A percentile compares a stretch with the other conserved stretches of the same genome.
These are phyloP conservation scores for Oscheius myriophilus DNA, from an alignment of 2,888 invertebrate genomes.

Conservation along the genomic window DNA sequence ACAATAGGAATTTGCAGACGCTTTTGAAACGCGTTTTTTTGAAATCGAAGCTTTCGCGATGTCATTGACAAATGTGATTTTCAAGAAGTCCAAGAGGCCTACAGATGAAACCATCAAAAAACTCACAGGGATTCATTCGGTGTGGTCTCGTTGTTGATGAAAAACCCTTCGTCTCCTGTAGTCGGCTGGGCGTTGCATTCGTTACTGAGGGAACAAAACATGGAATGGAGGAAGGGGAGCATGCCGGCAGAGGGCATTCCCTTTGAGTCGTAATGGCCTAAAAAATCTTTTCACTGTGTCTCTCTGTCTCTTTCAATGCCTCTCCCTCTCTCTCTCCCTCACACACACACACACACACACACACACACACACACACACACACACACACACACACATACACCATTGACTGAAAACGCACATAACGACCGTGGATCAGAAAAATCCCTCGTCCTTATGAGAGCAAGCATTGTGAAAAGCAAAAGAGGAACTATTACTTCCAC, in stretches of 20 bases:
- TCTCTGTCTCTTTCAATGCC: too few species aligned
- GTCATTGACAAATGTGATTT: too few species aligned
- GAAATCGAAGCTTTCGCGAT: too few species aligned
- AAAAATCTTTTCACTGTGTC: too few species aligned
- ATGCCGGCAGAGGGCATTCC: slow-evolving; percentile 73
- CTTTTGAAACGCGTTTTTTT: too few species aligned
- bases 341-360: too few species aligned
- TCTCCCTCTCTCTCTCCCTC: too few species aligned
- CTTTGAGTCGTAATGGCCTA: slow-evolving; percentile 73
- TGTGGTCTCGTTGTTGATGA: slow-evolving; percentile 31
- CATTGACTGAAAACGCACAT: too few species aligned
- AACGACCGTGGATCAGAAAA: slow-evolving; percentile 44
- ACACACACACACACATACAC: too few species aligned
- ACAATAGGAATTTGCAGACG: too few species aligned
- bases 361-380: too few species aligned
- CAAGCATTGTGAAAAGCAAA: slow-evolving; percentile 72
- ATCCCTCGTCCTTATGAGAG: slow-evolving; percentile 69
- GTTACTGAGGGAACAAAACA: slow-evolving; percentile 57
- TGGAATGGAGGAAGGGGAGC: slow-evolving; percentile 71
- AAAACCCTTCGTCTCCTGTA: slow-evolving; percentile 55
- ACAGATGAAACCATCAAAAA: neutral
- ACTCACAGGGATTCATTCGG: slow-evolving; percentile 42
- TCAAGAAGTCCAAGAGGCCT: neutral
- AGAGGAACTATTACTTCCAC: slow-evolving; percentile 73
- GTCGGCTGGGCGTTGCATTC: slow-evolving; percentile 50